Conservation (phyloP, 2,888 invertebrate genomes). For the Archips crataeganus region DNA sequence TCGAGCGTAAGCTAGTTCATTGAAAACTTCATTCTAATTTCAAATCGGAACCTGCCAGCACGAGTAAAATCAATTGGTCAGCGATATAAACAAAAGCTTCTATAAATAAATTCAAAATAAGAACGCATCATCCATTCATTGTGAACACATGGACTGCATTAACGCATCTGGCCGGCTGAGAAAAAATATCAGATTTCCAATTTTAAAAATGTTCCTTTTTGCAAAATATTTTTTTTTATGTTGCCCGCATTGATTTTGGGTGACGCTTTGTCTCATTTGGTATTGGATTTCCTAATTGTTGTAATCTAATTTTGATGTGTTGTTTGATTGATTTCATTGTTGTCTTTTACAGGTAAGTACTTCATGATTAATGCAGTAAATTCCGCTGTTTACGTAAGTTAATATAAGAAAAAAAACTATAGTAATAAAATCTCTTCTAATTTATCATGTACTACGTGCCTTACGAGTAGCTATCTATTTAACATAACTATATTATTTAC, state of each 20-base stretch:
- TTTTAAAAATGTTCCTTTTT: constrained; percentile 54
- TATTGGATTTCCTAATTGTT: constrained; percentile 48
- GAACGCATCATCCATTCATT: constrained; percentile 39
- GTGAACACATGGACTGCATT: constrained; percentile 68
- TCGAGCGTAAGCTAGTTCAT: background rate
- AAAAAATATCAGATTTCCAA: constrained; percentile 70
- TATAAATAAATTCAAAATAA: constrained; percentile 43
- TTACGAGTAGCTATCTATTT: too few relatives aligned
- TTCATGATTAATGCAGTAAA: background rate
- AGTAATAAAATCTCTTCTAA: too few relatives aligned
- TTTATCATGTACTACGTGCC: too few relatives aligned
- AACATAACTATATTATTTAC: too few relatives aligned
- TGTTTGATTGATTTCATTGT: constrained; percentile 26
- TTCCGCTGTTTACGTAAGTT: background rate
- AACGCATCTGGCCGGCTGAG: constrained; percentile 63
- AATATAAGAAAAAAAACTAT: too few relatives aligned
- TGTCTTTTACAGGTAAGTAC: constrained; percentile 32
- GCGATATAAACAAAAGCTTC: constrained; percentile 41
- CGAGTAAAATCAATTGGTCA: constrained; percentile 42
- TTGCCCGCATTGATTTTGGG: constrained; percentile 51
- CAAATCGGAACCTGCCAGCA: constrained; percentile 29
- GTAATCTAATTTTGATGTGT: constrained; percentile 43
- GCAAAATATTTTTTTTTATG: constrained; percentile 56
- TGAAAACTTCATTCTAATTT: constrained; percentile 17
- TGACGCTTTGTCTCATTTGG: constrained; percentile 51